Evolutionary conservation across 2,888 invertebrate species (phyloP).

Genomic region (Ctenicera cuprea): DNA sequence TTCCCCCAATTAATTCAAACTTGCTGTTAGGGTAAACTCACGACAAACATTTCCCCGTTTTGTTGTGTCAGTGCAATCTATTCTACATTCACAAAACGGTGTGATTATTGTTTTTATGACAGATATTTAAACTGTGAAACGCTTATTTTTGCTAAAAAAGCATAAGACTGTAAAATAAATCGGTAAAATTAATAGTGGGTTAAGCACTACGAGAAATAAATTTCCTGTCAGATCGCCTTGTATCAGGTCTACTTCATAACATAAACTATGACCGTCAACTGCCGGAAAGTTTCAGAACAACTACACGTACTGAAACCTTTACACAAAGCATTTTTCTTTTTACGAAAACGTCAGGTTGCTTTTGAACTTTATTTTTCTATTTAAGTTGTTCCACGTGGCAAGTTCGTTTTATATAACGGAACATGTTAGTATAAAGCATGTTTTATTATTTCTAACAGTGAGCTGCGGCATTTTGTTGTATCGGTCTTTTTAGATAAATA

Average conservation of each 20-base stretch:
- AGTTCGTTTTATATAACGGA: neutral
- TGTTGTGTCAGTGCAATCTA: neutral
- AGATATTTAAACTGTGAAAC: no score
- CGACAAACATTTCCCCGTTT: slow-evolving; percentile 17
- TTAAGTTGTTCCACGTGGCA: slow-evolving; percentile 6
- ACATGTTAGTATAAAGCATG: no score
- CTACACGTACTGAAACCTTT: slow-evolving; percentile 32
- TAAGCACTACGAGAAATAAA: slow-evolving; percentile 20
- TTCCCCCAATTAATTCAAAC: slow-evolving; percentile 38
- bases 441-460: no score
- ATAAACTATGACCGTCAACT: slow-evolving; percentile 36
- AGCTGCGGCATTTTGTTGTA: no score
- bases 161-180: neutral
- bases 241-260: slow-evolving; percentile 25
- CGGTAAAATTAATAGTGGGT: neutral
- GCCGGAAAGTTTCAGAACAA: slow-evolving; percentile 36
- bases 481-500: no score
- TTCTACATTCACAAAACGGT: slow-evolving; percentile 1
- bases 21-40: slow-evolving; percentile 11
- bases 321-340: slow-evolving; percentile 38
- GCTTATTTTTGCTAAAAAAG: neutral
- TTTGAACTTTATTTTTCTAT: slow-evolving; percentile 29
- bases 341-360: slow-evolving; percentile 20
- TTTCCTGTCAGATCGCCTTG: slow-evolving; percentile 17
- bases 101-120: no score